phyloP scores from a whole-genome alignment of 2,888 invertebrate genomes.

The Orthonevra nobilis region DNA sequence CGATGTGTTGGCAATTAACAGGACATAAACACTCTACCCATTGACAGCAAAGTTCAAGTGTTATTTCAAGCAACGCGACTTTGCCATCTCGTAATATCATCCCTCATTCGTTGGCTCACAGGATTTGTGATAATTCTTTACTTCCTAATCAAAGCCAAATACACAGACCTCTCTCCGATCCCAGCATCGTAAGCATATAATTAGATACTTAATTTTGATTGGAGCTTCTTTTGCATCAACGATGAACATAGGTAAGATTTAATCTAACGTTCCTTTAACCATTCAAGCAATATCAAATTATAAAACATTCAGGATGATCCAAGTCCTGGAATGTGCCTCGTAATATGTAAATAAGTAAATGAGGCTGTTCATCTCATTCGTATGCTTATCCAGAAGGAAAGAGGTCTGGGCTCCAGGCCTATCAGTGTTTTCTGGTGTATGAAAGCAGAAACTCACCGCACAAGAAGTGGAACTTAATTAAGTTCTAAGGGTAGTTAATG shows the following conservation, averaged over 20 bases:
- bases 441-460: slow-evolving; percentile 1
- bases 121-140: neutral
- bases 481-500: slow-evolving; percentile 49
- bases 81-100: too few species aligned
- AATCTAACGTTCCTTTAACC: slow-evolving; percentile 22
- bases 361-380: slow-evolving; percentile 37
- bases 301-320: slow-evolving; percentile 48
- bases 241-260: slow-evolving; percentile 14
- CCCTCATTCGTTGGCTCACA: too few species aligned
- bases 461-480: slow-evolving; percentile 50
- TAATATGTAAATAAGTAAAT: slow-evolving; percentile 58
- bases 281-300: slow-evolving; percentile 48
- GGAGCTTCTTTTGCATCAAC: slow-evolving; percentile 22
- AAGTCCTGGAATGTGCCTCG: slow-evolving; percentile 45
- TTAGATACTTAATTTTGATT: slow-evolving; percentile 49
- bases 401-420: slow-evolving; percentile 20
- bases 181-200: too few species aligned
- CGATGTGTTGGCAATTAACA: too few species aligned
- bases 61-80: too few species aligned
- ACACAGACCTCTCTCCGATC: slow-evolving; percentile 22
- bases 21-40: too few species aligned
- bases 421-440: slow-evolving; percentile 10
- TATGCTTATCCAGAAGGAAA: slow-evolving; percentile 21
- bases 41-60: too few species aligned
- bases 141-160: slow-evolving; percentile 10